Evolutionary conservation across 2,113 vertebrate species (phyloP), one percentile per base, ranked within the genome.

Genomic region (Thomomys bottae): DNA sequence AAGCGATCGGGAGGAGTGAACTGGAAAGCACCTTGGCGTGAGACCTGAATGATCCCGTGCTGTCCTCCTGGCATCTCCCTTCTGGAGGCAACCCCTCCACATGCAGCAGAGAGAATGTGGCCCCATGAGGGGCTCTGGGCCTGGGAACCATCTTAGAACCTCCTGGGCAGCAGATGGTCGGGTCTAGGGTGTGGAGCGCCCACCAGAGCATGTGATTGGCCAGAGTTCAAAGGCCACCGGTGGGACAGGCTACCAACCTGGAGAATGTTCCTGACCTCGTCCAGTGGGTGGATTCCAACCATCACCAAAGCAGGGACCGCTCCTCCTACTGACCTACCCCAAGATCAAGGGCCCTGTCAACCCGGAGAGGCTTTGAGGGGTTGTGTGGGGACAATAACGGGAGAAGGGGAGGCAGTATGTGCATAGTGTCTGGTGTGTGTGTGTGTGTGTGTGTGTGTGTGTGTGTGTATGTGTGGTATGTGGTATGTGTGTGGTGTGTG

Each of bases 271-370:
- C 15, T 1, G 14, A 26, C 66, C 66, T 49, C 0, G 5, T 24
- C 63, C 17, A 21, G 17, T 2, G 21, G 78, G 61, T 0, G 0
- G 1, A 4, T 0, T 0, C 0, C 45, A 10, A 28, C 38, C 34
- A 4, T 70, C 0, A 8, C 49, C 28, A 61, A 42, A 5, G 3
- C 28, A 3, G 0, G 12, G 57, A 70, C 30, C 23, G 15, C 15
- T 9, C 32, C 20, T 40, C 15, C 1, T 0, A 21, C 30, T 1
- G 28, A n/a, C 9, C 26, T 1, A 0, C 1, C 87, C 4, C 0
- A 30, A 32, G 67, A 0, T 1, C 1, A 28, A n/a, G n/a, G 11
- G 11, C 9, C 21, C 67, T 3, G 71, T 6, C 45, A 10, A 10
- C 28, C 30, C 0, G 7, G 28, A 14, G 38, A 24, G 64, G 88